Conservation (phyloP, 2,797 vertebrate species). For the Tenualosa ilisha region DNA sequence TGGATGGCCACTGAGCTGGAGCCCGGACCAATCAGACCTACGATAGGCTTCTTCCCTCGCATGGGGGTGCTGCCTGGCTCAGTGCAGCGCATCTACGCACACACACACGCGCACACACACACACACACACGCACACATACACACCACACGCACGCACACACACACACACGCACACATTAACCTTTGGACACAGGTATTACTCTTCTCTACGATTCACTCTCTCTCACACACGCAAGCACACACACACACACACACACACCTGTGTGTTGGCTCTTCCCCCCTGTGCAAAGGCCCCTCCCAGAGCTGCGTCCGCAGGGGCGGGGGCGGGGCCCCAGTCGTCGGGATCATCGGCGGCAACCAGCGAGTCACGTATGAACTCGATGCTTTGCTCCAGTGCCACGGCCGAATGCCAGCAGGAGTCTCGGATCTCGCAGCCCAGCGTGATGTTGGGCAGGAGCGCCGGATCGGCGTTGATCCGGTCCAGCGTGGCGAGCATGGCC, state of each 20-base stretch:
- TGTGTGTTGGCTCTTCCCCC: slow-evolving; percentile 60
- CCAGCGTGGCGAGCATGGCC: slow-evolving; percentile 86
- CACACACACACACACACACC: too few relatives aligned
- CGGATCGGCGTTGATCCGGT: slow-evolving; percentile 85
- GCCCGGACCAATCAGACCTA: slow-evolving; percentile 93
- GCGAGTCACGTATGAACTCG: slow-evolving; percentile 90
- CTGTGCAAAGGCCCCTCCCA: slow-evolving; percentile 45
- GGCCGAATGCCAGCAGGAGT: slow-evolving; percentile 90
- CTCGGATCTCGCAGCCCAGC: slow-evolving; percentile 86
- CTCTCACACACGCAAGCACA: too few relatives aligned
- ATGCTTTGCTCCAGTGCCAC: slow-evolving; percentile 90
- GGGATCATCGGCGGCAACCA: slow-evolving; percentile 81
- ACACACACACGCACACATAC: too few relatives aligned
- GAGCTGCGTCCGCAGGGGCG: slow-evolving; percentile 37
- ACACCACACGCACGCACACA: too few relatives aligned
- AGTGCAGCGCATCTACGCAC: slow-evolving; percentile 75
- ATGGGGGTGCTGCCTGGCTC: slow-evolving; percentile 86
- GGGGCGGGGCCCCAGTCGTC: slow-evolving; percentile 66
- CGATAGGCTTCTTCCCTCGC: slow-evolving; percentile 91
- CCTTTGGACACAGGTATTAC: too few relatives aligned
- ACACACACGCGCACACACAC: too few relatives aligned
- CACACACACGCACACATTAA: too few relatives aligned
- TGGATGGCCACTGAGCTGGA: slow-evolving; percentile 98
- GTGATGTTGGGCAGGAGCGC: slow-evolving; percentile 84
- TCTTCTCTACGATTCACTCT: too few relatives aligned